Evolutionary conservation across 2,797 vertebrate species (phyloP), one percentile per base, ranked within the genome.

Genomic region (Diglossa cyanea): DNA sequence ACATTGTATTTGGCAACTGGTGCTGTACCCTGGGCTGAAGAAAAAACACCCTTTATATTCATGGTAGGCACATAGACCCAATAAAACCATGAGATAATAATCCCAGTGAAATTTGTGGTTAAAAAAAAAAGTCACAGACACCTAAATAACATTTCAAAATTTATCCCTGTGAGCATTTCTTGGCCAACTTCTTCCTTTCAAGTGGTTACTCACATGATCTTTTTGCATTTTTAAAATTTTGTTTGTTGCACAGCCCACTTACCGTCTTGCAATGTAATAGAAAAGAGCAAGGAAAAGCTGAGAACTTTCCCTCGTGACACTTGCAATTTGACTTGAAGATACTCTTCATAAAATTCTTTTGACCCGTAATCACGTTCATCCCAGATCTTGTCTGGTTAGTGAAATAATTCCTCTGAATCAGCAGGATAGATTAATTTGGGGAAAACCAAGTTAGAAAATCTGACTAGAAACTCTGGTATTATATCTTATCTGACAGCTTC

Each of bases 71-170:
- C 48, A 76, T 6, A 79, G 88, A 70, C 62, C 67, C 17, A 93
- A 91, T 90, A 96, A 96, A 97, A 91, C 62, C 89, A 81, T 72
- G 68, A 88, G 68, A 97, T 55, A 57, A 66, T 86, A 85, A 93
- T 91, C 47, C 85, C 53, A 91, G 20, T 74, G 68, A 93, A 80
- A 80, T 65, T 75, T 91, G 48, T 70, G 80, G 73, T 86, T 3
- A 35, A 25, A 31, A 90, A 82, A 44, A 23, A 73, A 61, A 88
- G 42, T 60, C 65, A 71, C 62, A 67, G 35, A 31, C 1, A 7
- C 37, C 60, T 73, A 79, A 79, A 84, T 12, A 54, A 21, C 47
- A 42, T 77, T 73, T 73, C 48, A 54, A 73, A 79, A 67, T 76
- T 4, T 76, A 89, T 23, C 17, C 75, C 55, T 70, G 23, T 28